Base-by-base conservation (phyloP, 1,140 invertebrate genomes). In the Amyelois transitella region DNA sequence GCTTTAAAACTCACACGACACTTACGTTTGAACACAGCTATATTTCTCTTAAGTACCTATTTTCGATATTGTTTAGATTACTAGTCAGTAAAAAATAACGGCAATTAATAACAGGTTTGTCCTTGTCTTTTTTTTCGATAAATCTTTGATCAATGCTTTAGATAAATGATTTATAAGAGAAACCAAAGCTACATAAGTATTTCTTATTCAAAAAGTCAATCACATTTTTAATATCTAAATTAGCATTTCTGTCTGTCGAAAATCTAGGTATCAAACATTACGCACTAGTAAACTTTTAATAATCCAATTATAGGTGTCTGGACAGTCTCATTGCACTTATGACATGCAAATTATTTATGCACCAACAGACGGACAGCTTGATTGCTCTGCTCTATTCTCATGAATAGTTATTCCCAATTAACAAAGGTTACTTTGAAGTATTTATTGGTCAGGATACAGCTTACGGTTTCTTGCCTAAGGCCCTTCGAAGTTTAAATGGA, bases 231-330 rank as follows among this genome's bases (percentile, higher is more conserved):
- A 10, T 32, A 32, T 32, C 25, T 38, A 28, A n/a, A 1, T 38
- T 38, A 38, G 1, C n/a, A 2, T 14, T 38, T 14, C 2, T 38
- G 32, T 38, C 32, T 38, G 17, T 14, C 17, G 17, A 38, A 28
- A 38, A 38, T 38, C 1, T 38, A 38, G 32, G 12, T 38, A 38
- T 43, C 57, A 66, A 62, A 65, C 64, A 64, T 58, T 43, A 71
- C 62, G 71, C 72, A 55, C 69, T 60, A 72, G 20, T 72, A 67
- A 55, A 12, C 45, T 51, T 69, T 71, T 66, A 58, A 69, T 74
- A 76, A 78, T 78, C 73, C 75, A 74, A 78, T 77, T 69, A 73
- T 43, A 45, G 14, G 19, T 51, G 47, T 45, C 47, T 58, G 58
- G 20, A 49, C 48, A 67, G 63, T 56, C 55, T 66, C 56, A 58